Base-by-base conservation (phyloP, 2,888 invertebrate genomes). In the Philaethria dido region DNA sequence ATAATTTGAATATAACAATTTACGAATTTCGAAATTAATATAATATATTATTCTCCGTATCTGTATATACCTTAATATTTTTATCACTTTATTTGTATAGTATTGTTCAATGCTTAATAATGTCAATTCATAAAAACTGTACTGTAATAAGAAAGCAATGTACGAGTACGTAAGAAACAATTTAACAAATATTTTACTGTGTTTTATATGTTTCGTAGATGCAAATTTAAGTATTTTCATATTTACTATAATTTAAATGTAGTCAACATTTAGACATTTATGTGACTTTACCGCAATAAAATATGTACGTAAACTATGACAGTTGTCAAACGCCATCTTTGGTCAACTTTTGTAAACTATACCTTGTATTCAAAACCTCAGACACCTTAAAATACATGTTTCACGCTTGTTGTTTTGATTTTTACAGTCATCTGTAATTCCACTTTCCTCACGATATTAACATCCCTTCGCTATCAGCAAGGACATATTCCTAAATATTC, bases 401-500 rank as follows among this genome's bases (percentile, higher is more conserved):
- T 33, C 29, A 29, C 11, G 16, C 29, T 29, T 1, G 14, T 16
- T 57, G n/a, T 42, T 39, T 22, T 22, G 14, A 20, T 36, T 42
- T 39, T 39, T n/a, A 11, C 20, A 55, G n/a, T 22, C 57, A 57
- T 57, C 5, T 39, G n/a, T 25, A 20, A 8, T 11, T 42, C 42
- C 22, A n/a, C 4, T 25, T 16, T 22, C 39, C 39, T 20, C 8
- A 39, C 13, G 22, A 36, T 36, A 39, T n/a, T 50, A 13, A 22
- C 8, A 55, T 6, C 16, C 18, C 55, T 33, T 62, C 57, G 44
- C 50, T 59, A 39, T 52, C 29, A 60, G 54, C 61, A 54, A 63
- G 44, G 61, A 61, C 50, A 63, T 69, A 72, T 67, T 71, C 69
- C 66, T 73, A 73, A 69, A 69, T 80, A 81, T 85, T 86, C 77